Conservation (phyloP, 2,797 vertebrate species). For the Sandelia bainsii region DNA sequence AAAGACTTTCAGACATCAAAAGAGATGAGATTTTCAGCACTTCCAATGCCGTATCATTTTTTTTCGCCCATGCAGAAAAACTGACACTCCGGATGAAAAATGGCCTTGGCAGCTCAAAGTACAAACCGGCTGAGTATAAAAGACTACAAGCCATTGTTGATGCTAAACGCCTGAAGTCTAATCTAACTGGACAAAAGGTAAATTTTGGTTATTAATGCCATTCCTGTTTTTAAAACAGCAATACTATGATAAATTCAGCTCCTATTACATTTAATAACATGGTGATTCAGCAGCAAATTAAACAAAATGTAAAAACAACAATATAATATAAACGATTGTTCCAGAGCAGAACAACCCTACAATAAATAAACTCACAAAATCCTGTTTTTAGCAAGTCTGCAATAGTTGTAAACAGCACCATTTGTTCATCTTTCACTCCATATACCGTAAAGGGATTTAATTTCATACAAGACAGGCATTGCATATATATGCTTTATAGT, state of each 20-base stretch:
- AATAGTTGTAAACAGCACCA: conserved; percentile 18
- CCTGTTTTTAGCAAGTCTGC: conserved; percentile 36
- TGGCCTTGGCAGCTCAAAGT: conserved; percentile 82
- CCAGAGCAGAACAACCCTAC: conserved; percentile 10
- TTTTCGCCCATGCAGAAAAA: conserved; percentile 82
- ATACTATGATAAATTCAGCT: conserved; percentile 37
- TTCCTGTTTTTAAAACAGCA: conserved; percentile 34
- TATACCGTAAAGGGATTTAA: conserved; percentile 50
- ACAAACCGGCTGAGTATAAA: conserved; percentile 88
- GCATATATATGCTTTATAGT: conserved; percentile 45
- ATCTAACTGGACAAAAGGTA: conserved; percentile 90
- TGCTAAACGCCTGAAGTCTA: conserved; percentile 84
- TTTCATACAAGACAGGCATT: conserved; percentile 47
- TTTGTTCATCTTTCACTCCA: conserved; percentile 22
- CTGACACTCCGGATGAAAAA: conserved; percentile 79
- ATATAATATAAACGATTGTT: conserved; percentile 10
- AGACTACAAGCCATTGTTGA: conserved; percentile 85
- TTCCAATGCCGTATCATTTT: conserved; percentile 59
- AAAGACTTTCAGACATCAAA: conserved; percentile 55
- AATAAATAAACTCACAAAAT: conserved; percentile 46
- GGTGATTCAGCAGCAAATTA: conserved; percentile 41
- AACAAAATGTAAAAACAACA: conserved; percentile 17
- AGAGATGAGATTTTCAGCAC: conserved; percentile 53
- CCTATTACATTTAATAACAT: conserved; percentile 29
- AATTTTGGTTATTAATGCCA: conserved; percentile 37